Conservation (phyloP, 2,888 invertebrate species). For the Orgyia antiqua region DNA sequence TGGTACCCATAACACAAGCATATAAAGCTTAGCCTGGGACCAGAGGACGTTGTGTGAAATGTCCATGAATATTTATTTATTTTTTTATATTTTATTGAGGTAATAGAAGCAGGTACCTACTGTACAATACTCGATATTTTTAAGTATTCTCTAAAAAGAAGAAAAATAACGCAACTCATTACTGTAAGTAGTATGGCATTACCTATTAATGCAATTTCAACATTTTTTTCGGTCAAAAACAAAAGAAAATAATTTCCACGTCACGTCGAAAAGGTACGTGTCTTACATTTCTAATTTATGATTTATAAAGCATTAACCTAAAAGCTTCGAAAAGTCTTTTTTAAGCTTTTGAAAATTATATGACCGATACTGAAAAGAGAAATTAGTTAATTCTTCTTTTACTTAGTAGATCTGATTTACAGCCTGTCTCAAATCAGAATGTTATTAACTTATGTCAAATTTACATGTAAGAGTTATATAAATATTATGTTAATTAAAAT, state of each 20-base stretch:
- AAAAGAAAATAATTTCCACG: conserved; percentile 32
- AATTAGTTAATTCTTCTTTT: conserved; percentile 30
- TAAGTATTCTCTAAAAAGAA: no score
- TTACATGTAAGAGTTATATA: no score
- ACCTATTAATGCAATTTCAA: conserved; percentile 31
- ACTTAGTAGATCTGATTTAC: conserved; percentile 23
- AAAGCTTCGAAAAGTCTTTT: conserved; percentile 44
- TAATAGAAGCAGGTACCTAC: no score
- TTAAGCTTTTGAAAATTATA: conserved; percentile 40
- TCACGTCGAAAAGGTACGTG: conserved; percentile 44
- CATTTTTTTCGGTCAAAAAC: conserved; percentile 26
- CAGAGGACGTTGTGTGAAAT: no score
- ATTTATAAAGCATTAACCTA: conserved; percentile 61
- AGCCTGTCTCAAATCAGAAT: conserved; percentile 20
- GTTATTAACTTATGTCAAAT: no score
- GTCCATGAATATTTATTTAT: no score
- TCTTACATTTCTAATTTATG: conserved; percentile 55
- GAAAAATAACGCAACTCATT: conserved; percentile 11
- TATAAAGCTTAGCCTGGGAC: no score
- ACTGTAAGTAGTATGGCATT: conserved; percentile 22
- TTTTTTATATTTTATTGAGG: no score
- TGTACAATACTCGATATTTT: conserved; percentile 3
- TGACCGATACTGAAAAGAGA: conserved; percentile 34
- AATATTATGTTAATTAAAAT: no score
- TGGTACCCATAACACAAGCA: no score